phyloP scores from a whole-genome alignment of 2,113 vertebrate genomes.

The Glaucomys volans region DNA sequence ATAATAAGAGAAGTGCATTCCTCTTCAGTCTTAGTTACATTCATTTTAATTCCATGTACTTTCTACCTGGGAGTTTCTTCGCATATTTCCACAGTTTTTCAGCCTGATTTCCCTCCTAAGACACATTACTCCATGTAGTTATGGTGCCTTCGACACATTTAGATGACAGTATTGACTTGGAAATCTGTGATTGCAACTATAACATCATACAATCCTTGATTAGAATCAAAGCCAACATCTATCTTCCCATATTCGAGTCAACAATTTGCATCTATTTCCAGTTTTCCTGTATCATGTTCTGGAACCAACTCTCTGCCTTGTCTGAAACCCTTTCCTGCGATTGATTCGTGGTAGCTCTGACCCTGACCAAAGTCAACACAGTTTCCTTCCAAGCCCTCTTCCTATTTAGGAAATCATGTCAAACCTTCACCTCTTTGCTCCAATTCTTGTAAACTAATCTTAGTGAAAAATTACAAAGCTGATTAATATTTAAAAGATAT shows the following conservation, averaged over 20 bases:
- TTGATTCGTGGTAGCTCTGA: not conserved
- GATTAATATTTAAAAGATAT: slow-evolving; percentile 13
- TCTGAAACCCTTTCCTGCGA: not conserved
- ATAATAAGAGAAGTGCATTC: not conserved
- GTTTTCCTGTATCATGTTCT: not conserved
- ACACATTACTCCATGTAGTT: not conserved
- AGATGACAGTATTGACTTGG: not conserved
- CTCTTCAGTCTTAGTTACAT: not conserved
- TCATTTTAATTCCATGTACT: not conserved
- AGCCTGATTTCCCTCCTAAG: not conserved
- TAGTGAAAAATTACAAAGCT: slow-evolving; percentile 29
- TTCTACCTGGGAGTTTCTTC: not conserved
- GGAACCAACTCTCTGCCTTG: not conserved
- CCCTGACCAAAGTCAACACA: not conserved
- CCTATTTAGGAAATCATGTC: slow-evolving; percentile 8
- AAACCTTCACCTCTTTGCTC: not conserved
- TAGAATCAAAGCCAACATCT: not conserved
- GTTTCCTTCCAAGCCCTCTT: not conserved
- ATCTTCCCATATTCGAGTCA: not conserved
- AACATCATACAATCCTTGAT: not conserved
- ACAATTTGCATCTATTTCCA: not conserved
- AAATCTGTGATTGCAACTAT: not conserved
- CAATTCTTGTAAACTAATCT: not conserved
- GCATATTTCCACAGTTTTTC: not conserved
- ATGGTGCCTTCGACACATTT: not conserved